Evolutionary conservation across 2,797 vertebrate species (phyloP).

Genomic region (Borostomias antarcticus): DNA sequence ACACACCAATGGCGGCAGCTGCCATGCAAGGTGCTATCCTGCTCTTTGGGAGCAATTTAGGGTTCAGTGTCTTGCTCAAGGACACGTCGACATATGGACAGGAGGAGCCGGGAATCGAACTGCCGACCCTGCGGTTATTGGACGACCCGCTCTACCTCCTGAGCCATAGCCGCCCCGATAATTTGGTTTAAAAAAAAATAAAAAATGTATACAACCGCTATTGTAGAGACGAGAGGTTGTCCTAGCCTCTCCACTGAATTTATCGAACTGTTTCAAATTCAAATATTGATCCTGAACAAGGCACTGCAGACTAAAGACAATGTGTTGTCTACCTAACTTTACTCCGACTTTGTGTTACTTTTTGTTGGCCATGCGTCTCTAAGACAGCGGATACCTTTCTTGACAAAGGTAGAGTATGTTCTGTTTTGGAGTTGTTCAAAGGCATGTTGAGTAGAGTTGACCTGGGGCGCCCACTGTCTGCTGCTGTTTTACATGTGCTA

Average conservation of each 20-base stretch:
- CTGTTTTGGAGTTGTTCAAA: constrained; percentile 58
- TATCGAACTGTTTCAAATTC: constrained; percentile 24
- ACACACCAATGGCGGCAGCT: too few species aligned
- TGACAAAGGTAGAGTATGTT: constrained; percentile 60
- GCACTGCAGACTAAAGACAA: constrained; percentile 1
- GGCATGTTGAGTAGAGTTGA: constrained; percentile 59
- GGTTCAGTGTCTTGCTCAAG: too few species aligned
- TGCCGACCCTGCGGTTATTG: too few species aligned
- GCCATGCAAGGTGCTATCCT: too few species aligned
- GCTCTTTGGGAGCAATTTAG: too few species aligned
- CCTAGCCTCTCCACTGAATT: constrained; percentile 22
- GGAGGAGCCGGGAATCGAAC: too few species aligned
- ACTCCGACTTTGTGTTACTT: constrained; percentile 10
- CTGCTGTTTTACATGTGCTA: constrained; percentile 33
- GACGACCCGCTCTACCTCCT: too few species aligned
- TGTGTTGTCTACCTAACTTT: too few species aligned
- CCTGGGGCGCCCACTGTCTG: constrained; percentile 47
- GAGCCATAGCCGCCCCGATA: too few species aligned
- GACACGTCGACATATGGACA: too few species aligned
- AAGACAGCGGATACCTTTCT: constrained; percentile 56
- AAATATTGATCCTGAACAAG: constrained; percentile 23
- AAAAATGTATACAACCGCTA: background rate
- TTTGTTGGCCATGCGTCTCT: constrained; percentile 43
- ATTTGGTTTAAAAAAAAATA: too few species aligned
- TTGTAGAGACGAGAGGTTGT: constrained; percentile 5